These are phyloP conservation scores for Pollenia angustigena DNA, from an alignment of 2,888 invertebrate genomes.

Conservation along the genomic window DNA sequence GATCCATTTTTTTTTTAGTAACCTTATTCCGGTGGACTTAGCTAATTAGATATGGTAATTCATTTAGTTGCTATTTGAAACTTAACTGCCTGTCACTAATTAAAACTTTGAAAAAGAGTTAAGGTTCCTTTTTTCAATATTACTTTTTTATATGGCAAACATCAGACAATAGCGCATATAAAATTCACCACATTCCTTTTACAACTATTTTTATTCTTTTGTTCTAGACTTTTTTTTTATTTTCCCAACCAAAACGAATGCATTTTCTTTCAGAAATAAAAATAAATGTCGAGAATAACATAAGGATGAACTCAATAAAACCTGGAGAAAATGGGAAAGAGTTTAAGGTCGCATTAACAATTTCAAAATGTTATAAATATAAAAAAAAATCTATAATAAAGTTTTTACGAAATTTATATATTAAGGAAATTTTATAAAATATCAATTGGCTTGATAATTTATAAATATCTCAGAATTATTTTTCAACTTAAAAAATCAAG, in stretches of 20 bases:
- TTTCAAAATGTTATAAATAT: neutral
- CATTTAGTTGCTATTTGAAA: too few species aligned
- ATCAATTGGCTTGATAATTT: neutral
- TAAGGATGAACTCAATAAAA: constrained; percentile 26
- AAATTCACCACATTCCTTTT: neutral
- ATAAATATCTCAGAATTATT: too few species aligned
- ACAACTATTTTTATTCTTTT: neutral
- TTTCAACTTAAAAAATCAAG: neutral
- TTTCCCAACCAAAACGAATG: constrained; percentile 33
- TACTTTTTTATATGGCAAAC: too few species aligned
- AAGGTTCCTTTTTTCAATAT: too few species aligned
- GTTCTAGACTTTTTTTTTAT: neutral
- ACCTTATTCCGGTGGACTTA: too few species aligned
- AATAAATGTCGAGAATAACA: constrained; percentile 32
- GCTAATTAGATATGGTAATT: too few species aligned
- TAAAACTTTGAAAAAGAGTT: too few species aligned
- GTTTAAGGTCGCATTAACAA: neutral
- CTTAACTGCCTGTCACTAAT: too few species aligned
- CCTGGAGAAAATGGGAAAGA: constrained; percentile 23
- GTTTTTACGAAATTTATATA: neutral
- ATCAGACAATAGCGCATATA: neutral
- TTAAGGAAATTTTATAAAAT: neutral
- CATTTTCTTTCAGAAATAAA: constrained; percentile 23
- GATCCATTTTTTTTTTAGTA: too few species aligned
- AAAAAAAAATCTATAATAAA: neutral